Conservation (phyloP, 2,113 vertebrate species). For the Periophthalmodon schlosseri region DNA sequence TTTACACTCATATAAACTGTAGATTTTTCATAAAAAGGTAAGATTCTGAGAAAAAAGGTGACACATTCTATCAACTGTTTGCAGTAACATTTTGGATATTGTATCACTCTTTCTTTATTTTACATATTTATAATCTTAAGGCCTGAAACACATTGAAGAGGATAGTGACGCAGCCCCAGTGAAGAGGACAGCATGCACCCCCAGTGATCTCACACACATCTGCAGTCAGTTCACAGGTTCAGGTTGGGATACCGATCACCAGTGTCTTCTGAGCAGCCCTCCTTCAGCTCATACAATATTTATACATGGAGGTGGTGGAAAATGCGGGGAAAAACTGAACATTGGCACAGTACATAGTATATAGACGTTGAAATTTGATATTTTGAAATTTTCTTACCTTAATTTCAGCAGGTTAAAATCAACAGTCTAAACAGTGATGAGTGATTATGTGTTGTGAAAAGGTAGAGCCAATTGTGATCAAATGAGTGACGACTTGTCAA, state of each 20-base stretch:
- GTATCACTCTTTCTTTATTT: neutral
- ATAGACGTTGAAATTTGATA: conserved; percentile 62
- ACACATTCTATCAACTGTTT: no score
- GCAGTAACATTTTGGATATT: neutral
- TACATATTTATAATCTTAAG: neutral
- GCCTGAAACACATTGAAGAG: no score
- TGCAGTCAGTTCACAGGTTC: conserved; percentile 25
- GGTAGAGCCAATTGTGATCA: no score
- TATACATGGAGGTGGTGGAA: conserved; percentile 29
- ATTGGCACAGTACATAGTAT: conserved; percentile 27
- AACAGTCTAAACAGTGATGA: neutral
- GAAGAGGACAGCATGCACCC: neutral
- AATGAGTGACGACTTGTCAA: no score
- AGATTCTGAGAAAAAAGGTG: neutral
- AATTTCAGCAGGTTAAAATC: neutral
- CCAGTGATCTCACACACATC: conserved; percentile 26
- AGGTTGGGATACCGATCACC: conserved; percentile 36
- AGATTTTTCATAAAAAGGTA: no score
- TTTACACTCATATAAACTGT: no score
- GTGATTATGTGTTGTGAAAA: neutral
- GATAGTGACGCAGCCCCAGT: neutral
- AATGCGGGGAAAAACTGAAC: conserved; percentile 22
- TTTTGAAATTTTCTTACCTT: conserved; percentile 2
- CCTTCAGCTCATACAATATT: conserved; percentile 70
- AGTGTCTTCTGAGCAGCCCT: conserved; percentile 59